Base-by-base conservation (phyloP, 2,113 vertebrate species). In the Semicossyphus pulcher region DNA sequence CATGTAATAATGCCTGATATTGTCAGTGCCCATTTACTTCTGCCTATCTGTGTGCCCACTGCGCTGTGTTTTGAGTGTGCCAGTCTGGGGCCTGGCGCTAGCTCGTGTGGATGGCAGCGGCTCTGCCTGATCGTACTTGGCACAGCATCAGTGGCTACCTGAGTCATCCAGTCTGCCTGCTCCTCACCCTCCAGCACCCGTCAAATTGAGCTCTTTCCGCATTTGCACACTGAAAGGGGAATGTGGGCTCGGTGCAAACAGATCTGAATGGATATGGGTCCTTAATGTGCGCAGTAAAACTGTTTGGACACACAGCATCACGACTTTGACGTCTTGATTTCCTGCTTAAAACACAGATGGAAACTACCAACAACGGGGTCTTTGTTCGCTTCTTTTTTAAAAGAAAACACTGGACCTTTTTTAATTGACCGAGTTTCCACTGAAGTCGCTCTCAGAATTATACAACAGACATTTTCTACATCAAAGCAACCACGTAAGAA, bases 81-180 rank as follows among this genome's bases (percentile, higher is more conserved):
- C 86, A 74, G 78, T 88, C 86, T 86, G 80, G 56, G 60, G 60
- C 72, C 73, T 83, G 80, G 75, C 70, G 59, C 71, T 72, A 51
- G 59, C 58, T 60, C 75, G 77, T 47, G 67, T 53, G 64, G 67
- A 86, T 52, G 76, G 76, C 68, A 63, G 78, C 72, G 15, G 63
- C 62, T 83, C 83, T 73, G 74, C 78, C 82, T 67, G 78, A 86
- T 88, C 68, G 65, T 68, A 87, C 75, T 91, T 93, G 89, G 89
- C 91, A 91, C 56, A 20, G 59, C 83, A 81, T 90, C 84, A 85
- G 65, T 64, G 65, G 68, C 76, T 86, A 92, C 89, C 89, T 88
- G 89, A 92, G 89, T 94, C 93, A 92, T 88, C 68, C 83, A 71
- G 88, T 89, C 87, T 88, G 84, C 83, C 74, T 54, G 73, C 76